phyloP scores from a whole-genome alignment of 2,888 invertebrate species.

The Norana najaformis region DNA sequence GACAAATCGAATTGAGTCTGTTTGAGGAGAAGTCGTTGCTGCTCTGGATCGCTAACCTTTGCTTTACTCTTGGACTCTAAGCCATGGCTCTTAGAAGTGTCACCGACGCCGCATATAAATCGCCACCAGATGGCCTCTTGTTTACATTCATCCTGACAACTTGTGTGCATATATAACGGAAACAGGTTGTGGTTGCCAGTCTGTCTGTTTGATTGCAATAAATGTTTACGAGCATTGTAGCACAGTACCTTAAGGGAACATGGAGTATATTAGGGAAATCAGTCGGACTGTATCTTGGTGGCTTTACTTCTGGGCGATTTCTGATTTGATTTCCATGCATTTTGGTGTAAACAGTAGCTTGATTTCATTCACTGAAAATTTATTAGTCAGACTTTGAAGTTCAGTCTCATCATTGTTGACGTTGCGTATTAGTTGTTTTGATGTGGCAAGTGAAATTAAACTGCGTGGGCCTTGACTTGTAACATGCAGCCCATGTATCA shows the following conservation, averaged over 20 bases:
- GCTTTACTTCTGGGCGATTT: no score
- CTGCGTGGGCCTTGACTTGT: no score
- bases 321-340: background rate
- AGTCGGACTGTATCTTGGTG: background rate
- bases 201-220: background rate
- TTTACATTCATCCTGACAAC: background rate
- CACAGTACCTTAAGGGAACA: background rate
- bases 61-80: background rate
- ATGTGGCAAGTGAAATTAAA: no score
- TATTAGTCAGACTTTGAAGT: no score
- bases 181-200: background rate
- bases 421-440: no score
- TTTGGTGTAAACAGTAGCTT: background rate
- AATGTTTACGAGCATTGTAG: background rate
- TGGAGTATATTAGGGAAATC: background rate
- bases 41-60: conserved; percentile 13
- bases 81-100: background rate
- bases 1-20: conserved; percentile 2
- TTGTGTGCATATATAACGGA: background rate
- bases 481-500: no score
- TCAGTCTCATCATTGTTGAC: no score
- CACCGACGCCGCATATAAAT: background rate
- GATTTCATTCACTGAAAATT: background rate
- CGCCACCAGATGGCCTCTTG: background rate
- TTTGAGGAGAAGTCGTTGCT: background rate